Evolutionary conservation across 2,888 invertebrate genomes (phyloP), one percentile per base, ranked within the genome.

Genomic region (Erpobdella octoculata): DNA sequence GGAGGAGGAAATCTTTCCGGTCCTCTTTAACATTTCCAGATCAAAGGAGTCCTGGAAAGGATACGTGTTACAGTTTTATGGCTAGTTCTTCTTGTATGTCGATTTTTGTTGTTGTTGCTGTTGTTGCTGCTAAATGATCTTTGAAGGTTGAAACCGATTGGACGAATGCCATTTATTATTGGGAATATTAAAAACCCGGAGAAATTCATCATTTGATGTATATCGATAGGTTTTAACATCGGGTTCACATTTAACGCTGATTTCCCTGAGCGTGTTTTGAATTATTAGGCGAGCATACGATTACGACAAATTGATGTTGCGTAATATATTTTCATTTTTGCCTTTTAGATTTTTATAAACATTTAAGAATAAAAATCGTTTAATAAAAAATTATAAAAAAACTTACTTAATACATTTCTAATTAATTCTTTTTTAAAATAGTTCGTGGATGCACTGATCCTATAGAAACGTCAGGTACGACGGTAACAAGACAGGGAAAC

Each of bases 381-480:
- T n/a, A n/a, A n/a, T n/a, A n/a, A n/a, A n/a, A n/a, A n/a, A n/a
- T n/a, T n/a, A n/a, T n/a, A n/a, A n/a, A n/a, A n/a, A n/a, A n/a
- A n/a, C n/a, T n/a, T n/a, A n/a, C n/a, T n/a, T n/a, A n/a, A n/a
- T n/a, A n/a, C n/a, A n/a, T n/a, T n/a, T n/a, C n/a, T n/a, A n/a
- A n/a, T n/a, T n/a, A n/a, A n/a, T n/a, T n/a, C 8, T 65, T 1
- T 65, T 12, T 3, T 65, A 9, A 35, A 35, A 35, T 46, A 70
- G 70, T 61, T n/a, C 38, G 28, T 37, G 70, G 70, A n/a, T 68
- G 68, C 35, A 68, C 33, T 21, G 68, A 68, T 48, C 35, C 53
- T 2, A 31, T 33, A 18, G 46, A 46, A 31, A 48, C 46, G 35
- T 35, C 46, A 33, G 70, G 70, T 5, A 48, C 70, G 8, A 53